These are phyloP conservation scores for Branchellion lobata DNA, from an alignment of 2,888 invertebrate genomes.

Conservation along the genomic window DNA sequence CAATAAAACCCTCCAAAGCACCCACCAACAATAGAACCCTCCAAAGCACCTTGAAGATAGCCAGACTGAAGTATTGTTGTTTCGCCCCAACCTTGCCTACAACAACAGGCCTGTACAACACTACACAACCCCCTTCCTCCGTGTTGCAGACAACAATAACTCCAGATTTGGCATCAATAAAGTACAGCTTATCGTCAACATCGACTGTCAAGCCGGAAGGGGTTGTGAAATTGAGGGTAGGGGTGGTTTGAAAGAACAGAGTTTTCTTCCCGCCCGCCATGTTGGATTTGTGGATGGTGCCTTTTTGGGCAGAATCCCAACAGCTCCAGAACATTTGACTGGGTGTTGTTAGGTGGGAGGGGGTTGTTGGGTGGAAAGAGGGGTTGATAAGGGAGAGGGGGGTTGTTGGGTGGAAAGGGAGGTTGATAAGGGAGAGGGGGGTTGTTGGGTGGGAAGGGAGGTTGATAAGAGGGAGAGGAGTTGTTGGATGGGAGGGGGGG, in stretches of 20 bases:
- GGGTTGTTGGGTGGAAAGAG: no score
- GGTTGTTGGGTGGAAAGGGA: no score
- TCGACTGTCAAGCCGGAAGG: not conserved
- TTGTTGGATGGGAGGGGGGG: no score
- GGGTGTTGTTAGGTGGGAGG: no score
- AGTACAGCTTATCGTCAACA: not conserved
- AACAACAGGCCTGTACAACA: not conserved
- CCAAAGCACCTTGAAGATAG: not conserved
- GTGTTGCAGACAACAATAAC: not conserved
- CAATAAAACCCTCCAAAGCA: no score
- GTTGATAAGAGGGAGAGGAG: no score
- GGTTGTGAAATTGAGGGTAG: not conserved
- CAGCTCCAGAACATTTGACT: constrained; percentile 1
- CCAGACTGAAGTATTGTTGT: not conserved
- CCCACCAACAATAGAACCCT: no score
- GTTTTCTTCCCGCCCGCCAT: not conserved
- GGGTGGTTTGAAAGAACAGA: not conserved
- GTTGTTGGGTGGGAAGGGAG: no score
- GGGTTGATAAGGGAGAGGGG: no score
- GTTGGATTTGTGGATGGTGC: not conserved
- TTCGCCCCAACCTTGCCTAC: not conserved
- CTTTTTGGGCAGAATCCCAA: not conserved
- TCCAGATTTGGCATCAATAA: constrained; percentile 10
- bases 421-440: no score
- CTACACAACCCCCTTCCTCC: not conserved